These are phyloP conservation scores for Hirtodrosophila confusa DNA, from an alignment of 2,888 invertebrate species.

Conservation along the genomic window DNA sequence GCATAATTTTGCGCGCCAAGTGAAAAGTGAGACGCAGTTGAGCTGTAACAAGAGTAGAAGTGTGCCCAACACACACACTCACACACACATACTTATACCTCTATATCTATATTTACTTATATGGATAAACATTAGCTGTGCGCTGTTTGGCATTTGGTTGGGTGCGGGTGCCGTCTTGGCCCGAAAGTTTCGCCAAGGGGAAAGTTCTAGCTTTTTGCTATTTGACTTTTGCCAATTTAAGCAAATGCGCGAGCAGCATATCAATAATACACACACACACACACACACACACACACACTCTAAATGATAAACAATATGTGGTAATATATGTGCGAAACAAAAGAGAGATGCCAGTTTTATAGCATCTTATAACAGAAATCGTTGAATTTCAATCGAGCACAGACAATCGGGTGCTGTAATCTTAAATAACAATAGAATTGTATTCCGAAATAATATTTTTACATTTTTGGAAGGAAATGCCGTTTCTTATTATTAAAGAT, in stretches of 20 bases:
- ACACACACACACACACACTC: neutral
- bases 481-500: too few species aligned
- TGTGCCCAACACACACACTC: slow-evolving; percentile 24
- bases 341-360: slow-evolving; percentile 7
- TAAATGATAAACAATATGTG: slow-evolving; percentile 4
- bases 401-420: too few species aligned
- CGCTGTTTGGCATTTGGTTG: slow-evolving; percentile 68
- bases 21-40: slow-evolving; percentile 41
- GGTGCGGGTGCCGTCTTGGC: slow-evolving; percentile 42
- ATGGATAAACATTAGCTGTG: slow-evolving; percentile 55
- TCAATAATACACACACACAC: slow-evolving; percentile 16
- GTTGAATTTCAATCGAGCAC: too few species aligned
- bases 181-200: slow-evolving; percentile 56
- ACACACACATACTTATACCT: slow-evolving; percentile 4
- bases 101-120: slow-evolving; percentile 5
- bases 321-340: slow-evolving; percentile 14
- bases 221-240: slow-evolving; percentile 48
- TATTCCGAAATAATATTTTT: too few species aligned
- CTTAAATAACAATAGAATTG: too few species aligned
- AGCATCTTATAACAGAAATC: too few species aligned
- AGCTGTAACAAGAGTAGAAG: slow-evolving; percentile 55
- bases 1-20: slow-evolving; percentile 53
- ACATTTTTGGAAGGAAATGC: too few species aligned
- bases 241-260: slow-evolving; percentile 48
- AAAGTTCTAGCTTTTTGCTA: slow-evolving; percentile 57